phyloP scores from a whole-genome alignment of 2,113 vertebrate species.

The Carassius gibelio region DNA sequence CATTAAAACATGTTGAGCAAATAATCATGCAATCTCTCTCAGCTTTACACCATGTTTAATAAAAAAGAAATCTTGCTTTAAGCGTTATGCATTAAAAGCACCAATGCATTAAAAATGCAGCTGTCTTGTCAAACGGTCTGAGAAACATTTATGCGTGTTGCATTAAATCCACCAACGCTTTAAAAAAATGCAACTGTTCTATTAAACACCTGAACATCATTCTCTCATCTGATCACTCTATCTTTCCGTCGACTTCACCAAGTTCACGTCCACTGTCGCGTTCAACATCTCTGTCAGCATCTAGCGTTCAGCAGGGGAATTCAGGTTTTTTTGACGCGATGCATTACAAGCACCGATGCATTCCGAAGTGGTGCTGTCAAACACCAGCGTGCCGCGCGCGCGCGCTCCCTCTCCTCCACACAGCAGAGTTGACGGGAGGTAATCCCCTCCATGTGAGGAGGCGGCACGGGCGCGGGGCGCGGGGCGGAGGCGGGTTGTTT shows the following conservation, averaged over 20 bases:
- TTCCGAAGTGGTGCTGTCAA: neutral
- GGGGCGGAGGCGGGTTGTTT: slow-evolving; percentile 85
- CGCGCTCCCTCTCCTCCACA: slow-evolving; percentile 41
- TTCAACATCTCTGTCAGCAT: neutral
- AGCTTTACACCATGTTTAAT: too few relatives aligned
- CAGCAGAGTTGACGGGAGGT: slow-evolving; percentile 78
- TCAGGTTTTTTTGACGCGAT: neutral
- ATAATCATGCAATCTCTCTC: too few relatives aligned
- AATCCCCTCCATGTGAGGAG: slow-evolving; percentile 95
- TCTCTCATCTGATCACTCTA: too few relatives aligned
- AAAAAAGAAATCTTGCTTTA: too few relatives aligned
- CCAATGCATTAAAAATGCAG: too few relatives aligned
- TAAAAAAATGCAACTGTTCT: neutral
- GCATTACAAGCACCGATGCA: neutral
- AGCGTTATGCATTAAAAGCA: too few relatives aligned
- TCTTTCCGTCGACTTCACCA: neutral
- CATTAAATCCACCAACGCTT: neutral
- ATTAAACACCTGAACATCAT: neutral
- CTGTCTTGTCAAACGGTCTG: too few relatives aligned
- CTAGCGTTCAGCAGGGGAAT: neutral
- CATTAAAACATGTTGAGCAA: too few relatives aligned
- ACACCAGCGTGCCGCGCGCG: slow-evolving; percentile 5
- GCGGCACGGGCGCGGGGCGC: slow-evolving; percentile 77
- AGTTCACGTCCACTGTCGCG: neutral
- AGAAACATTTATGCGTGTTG: too few relatives aligned